Base-by-base conservation (phyloP, 2,888 invertebrate genomes). In the Branchellion lobata region DNA sequence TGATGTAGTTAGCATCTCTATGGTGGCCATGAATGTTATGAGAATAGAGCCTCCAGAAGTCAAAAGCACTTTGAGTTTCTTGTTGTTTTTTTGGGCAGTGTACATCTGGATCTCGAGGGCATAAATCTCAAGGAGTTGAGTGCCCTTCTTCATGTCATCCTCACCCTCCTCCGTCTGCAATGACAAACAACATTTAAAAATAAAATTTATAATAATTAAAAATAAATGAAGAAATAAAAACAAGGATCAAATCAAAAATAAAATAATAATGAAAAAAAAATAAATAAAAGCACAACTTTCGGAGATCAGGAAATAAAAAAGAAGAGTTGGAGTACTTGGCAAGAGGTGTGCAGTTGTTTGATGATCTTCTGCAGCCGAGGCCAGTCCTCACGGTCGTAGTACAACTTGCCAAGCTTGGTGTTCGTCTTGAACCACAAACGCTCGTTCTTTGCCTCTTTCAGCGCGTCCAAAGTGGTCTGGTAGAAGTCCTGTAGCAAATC, bases 51-150 rank as follows among this genome's bases (percentile, higher is more conserved):
- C n/a, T n/a, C n/a, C n/a, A n/a, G n/a, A n/a, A n/a, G n/a, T n/a
- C 51, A 76, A 33, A 27, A 8, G 65, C 81, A 87, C 87, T 85
- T 88, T 88, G 36, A 97, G 88, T 88, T 97, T 96, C 88, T 99
- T 99, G 87, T 99, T 99, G 87, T 99, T 99, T 87, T 99, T 99
- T 90, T 98, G 98, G 81, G 95, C 96, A 0, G 99, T 99, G 88
- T 99, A 97, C 98, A 99, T 99, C 89, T 99, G 99, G 85, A 99
- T 99, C 90, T 99, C 98, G 82, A 99, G 89, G 0, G 99, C 98
- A 87, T 99, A 99, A 82, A 99, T 98, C 89, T 99, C 99, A 79
- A 99, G 89, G 65, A 99, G 89, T 86, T 99, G 99, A 0, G 98
- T 99, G 31, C 88, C 97, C 88, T 97, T 97, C 88, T 96, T 96